phyloP scores from a whole-genome alignment of 2,888 invertebrate genomes.

The Pyrochroa serraticornis region DNA sequence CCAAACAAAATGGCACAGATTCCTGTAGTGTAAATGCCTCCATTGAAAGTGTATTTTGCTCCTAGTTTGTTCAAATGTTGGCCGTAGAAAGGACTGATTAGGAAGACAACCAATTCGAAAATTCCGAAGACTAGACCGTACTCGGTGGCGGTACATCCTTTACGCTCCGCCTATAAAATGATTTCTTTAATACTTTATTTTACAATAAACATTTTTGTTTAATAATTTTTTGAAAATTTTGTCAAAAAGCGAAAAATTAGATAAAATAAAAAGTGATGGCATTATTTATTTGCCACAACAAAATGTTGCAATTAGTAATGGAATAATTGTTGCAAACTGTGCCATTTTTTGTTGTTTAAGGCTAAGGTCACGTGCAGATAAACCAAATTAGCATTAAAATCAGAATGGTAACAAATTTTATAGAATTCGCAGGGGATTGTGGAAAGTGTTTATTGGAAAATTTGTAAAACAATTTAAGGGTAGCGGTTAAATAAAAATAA shows the following conservation, averaged over 20 bases:
- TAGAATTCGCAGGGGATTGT: too few species aligned
- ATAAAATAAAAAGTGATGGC: too few species aligned
- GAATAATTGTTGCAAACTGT: too few species aligned
- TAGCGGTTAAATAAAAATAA: not conserved
- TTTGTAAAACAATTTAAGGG: too few species aligned
- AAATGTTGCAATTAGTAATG: not conserved
- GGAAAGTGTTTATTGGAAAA: too few species aligned
- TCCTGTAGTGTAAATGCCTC: slow-evolving; percentile 82
- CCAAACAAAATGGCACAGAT: slow-evolving; percentile 84
- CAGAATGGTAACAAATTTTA: not conserved
- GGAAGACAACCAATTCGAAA: slow-evolving; percentile 82
- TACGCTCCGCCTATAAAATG: slow-evolving; percentile 72
- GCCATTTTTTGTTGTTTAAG: not conserved
- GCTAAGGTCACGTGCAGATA: not conserved
- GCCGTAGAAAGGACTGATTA: slow-evolving; percentile 83
- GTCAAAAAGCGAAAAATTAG: too few species aligned
- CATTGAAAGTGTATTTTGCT: slow-evolving; percentile 80
- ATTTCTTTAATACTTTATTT: not conserved
- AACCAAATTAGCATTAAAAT: not conserved
- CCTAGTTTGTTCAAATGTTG: slow-evolving; percentile 79
- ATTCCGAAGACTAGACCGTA: slow-evolving; percentile 88
- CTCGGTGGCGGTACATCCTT: slow-evolving; percentile 80
- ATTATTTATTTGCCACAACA: too few species aligned
- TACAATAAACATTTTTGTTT: slow-evolving; percentile 3
- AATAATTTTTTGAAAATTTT: too few species aligned